Percentiles rank a stretch among this genome's conserved stretches.
Evolutionary conservation across 2,113 vertebrate genomes (phyloP).

Genomic region (Tragelaphus imberbis): DNA sequence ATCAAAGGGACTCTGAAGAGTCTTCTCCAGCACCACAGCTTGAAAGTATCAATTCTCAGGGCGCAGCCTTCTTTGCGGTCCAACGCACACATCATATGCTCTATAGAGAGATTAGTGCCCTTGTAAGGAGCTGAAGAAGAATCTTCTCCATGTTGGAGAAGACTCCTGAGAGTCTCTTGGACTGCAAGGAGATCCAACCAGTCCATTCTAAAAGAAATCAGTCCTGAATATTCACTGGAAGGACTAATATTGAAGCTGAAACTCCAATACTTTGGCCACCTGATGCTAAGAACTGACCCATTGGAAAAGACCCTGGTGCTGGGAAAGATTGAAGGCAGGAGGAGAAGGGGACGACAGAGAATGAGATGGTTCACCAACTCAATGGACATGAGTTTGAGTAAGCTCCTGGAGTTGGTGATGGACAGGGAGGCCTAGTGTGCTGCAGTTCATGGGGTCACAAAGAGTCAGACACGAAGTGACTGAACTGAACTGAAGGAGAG

Average conservation of each 20-base stretch:
- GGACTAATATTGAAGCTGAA: neutral
- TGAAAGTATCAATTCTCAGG: neutral
- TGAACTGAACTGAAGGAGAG: neutral
- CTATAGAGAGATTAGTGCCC: neutral
- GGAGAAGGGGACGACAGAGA: neutral
- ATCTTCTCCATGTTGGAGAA: neutral
- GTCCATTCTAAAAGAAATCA: neutral
- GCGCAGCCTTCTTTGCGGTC: neutral
- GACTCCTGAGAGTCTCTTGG: neutral
- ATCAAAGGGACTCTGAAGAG: neutral
- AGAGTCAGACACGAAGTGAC: accelerated
- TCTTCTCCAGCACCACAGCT: neutral
- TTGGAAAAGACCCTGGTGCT: neutral
- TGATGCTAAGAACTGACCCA: neutral
- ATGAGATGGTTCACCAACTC: neutral
- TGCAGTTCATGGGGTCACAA: accelerated
- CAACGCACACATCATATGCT: accelerated
- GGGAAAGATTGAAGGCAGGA: neutral
- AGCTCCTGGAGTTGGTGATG: neutral
- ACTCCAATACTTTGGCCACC: neutral
- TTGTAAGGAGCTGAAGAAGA: neutral
- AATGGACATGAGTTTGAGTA: neutral
- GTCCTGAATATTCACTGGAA: neutral
- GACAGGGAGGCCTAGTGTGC: neutral
- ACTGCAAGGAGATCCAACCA: neutral